Base-by-base conservation (phyloP, 2,888 invertebrate genomes). In the Oscheius myriophilus region DNA sequence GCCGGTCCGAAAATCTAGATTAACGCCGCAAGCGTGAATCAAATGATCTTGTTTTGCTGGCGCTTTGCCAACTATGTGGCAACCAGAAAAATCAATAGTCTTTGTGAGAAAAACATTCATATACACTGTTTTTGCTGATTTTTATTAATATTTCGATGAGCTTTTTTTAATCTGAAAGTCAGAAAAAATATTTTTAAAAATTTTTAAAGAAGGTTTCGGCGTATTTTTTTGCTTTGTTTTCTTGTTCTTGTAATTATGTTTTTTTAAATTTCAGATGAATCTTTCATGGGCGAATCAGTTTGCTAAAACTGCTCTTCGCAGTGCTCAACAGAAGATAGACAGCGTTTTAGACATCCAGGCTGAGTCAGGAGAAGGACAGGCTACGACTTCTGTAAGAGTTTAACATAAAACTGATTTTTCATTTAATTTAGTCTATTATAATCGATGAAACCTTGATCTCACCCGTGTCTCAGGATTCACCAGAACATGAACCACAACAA, bases 291-390 rank as follows among this genome's bases (percentile, higher is more conserved):
- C 67, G 3, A 68, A 68, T 55, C 55, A 63, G 49, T 45, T 68
- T 12, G 68, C 68, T 1, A 68, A 68, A 54, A 43, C 68, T 3
- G 79, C 79, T 11, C 64, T 77, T 23, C 69, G 72, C 43, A 70
- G 73, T 3, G 77, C 79, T 1, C 79, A 79, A 59, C 72, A 73
- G 54, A 73, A 73, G 57, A 79, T 79, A 41, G 79, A 79, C 64
- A 67, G 70, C 16, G 77, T 79, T 6, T 45, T 76, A 33, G 76
- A 76, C 46, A 76, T 76, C 26, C 39, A 63, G 23, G 41, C 69
- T 11, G 69, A 69, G 33, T 55, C 45, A 9, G 70, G 66, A 12
- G 66, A n/a, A n/a, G n/a, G 59, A 23, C 46, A 52, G 16, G 53
- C 25, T 12, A n/a, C 43, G 9, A 43, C 53, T 26, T 49, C 45